Evolutionary conservation across 2,113 vertebrate species (phyloP).

Genomic region (Phyllostomus hastatus): DNA sequence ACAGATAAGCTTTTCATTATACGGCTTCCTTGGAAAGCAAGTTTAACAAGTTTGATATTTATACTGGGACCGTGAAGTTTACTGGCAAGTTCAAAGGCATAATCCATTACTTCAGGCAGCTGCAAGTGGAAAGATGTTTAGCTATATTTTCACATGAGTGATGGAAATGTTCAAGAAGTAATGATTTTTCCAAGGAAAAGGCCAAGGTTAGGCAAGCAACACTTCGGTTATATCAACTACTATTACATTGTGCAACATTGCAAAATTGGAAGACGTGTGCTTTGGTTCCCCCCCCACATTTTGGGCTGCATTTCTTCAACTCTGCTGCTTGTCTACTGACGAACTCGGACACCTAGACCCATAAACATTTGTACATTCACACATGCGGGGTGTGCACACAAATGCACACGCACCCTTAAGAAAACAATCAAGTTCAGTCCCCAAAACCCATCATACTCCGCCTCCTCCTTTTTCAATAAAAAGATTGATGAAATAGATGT

Average conservation of each 20-base stretch:
- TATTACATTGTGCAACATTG: background rate
- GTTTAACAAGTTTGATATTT: constrained; percentile 74
- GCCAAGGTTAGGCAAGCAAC: constrained; percentile 14
- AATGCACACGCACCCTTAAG: background rate
- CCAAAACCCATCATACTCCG: background rate
- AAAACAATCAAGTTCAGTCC: background rate
- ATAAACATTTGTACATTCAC: background rate
- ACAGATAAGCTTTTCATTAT: constrained; percentile 73
- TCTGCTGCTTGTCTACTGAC: background rate
- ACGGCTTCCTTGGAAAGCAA: constrained; percentile 66
- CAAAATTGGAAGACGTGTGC: background rate
- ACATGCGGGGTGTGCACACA: background rate
- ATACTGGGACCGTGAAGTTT: constrained; percentile 59
- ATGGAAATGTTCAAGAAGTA: constrained; percentile 47
- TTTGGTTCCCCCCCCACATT: background rate
- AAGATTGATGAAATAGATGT: background rate
- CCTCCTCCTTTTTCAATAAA: background rate
- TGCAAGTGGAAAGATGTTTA: constrained; percentile 67
- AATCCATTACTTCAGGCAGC: constrained; percentile 65
- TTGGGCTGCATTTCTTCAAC: background rate
- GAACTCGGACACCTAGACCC: background rate
- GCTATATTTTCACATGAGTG: constrained; percentile 58
- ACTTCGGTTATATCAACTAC: constrained; percentile 5
- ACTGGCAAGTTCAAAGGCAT: constrained; percentile 72
- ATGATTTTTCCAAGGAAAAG: constrained; percentile 31